Conservation (phyloP, 2,888 invertebrate genomes). For the Bruchidius siliquastri region DNA sequence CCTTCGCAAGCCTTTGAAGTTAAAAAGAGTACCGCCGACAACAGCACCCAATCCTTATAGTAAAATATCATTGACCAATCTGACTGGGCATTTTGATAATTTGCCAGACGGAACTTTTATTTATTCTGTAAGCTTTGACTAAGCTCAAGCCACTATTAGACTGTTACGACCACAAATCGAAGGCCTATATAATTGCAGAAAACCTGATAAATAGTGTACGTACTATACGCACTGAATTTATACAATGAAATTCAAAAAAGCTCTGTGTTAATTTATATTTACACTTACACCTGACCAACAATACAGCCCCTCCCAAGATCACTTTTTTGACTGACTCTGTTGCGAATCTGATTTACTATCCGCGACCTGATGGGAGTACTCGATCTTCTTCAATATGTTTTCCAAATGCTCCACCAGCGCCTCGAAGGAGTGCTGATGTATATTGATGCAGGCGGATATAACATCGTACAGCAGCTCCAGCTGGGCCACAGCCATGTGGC, state of each 20-base stretch:
- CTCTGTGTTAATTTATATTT: not conserved
- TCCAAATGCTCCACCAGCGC: slow-evolving; percentile 30
- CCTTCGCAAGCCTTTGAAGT: too few relatives aligned
- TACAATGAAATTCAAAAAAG: not conserved
- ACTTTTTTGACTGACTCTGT: not conserved
- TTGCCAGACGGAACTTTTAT: too few relatives aligned
- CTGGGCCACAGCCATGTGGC: slow-evolving; percentile 36
- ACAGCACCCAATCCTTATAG: too few relatives aligned
- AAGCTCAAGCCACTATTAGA: too few relatives aligned
- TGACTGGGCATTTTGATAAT: too few relatives aligned
- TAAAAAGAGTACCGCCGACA: too few relatives aligned
- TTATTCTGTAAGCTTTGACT: too few relatives aligned
- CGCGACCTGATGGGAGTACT: slow-evolving; percentile 19
- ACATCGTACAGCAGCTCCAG: slow-evolving; percentile 42
- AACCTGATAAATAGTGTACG: too few relatives aligned
- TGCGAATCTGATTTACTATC: not conserved
- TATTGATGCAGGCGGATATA: slow-evolving; percentile 36
- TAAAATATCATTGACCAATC: too few relatives aligned
- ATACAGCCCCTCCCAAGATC: not conserved
- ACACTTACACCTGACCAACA: not conserved
- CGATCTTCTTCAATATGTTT: slow-evolving; percentile 25
- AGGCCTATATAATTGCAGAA: too few relatives aligned
- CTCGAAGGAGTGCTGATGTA: slow-evolving; percentile 35
- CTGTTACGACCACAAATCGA: too few relatives aligned
- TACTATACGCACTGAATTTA: too few relatives aligned